phyloP scores from a whole-genome alignment of 2,888 invertebrate genomes.

The Boloria euphrosyne region DNA sequence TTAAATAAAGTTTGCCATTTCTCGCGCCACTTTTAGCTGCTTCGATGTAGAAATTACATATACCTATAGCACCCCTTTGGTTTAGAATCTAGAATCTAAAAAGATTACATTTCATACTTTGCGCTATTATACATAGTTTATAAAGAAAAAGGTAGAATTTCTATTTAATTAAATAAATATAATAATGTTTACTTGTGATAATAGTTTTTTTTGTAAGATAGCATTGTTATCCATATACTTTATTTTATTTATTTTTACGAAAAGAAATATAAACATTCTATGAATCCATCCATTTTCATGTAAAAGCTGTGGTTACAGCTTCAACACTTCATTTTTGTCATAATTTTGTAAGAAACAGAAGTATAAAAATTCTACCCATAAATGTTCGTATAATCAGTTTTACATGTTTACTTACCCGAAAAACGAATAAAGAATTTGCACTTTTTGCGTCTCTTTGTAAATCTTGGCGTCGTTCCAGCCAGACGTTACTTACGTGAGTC shows the following conservation, averaged over 20 bases:
- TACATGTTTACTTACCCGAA: slow-evolving; percentile 19
- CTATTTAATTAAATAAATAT: not conserved
- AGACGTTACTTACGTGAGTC: slow-evolving; percentile 34
- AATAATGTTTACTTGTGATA: not conserved
- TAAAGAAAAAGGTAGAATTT: not conserved
- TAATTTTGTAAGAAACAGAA: too few relatives aligned
- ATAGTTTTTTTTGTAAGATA: too few relatives aligned
- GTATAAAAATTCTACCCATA: too few relatives aligned
- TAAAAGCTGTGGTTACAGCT: too few relatives aligned
- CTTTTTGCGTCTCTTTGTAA: slow-evolving; percentile 24
- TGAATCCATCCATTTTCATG: too few relatives aligned
- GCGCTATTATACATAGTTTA: not conserved
- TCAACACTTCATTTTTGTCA: too few relatives aligned
- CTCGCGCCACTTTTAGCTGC: slow-evolving; percentile 11
- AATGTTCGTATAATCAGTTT: not conserved
- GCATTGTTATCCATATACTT: too few relatives aligned
- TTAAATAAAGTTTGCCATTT: slow-evolving; percentile 17
- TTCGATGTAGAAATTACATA: slow-evolving; percentile 17
- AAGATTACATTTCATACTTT: slow-evolving; percentile 14
- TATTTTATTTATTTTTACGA: too few relatives aligned
- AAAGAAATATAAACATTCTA: too few relatives aligned
- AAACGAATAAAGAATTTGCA: slow-evolving; percentile 27
- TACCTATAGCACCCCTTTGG: slow-evolving; percentile 23
- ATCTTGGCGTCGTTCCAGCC: slow-evolving; percentile 34
- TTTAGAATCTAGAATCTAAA: not conserved